phyloP scores from a whole-genome alignment of 2,113 vertebrate genomes.

The Pterocles orientalis region DNA sequence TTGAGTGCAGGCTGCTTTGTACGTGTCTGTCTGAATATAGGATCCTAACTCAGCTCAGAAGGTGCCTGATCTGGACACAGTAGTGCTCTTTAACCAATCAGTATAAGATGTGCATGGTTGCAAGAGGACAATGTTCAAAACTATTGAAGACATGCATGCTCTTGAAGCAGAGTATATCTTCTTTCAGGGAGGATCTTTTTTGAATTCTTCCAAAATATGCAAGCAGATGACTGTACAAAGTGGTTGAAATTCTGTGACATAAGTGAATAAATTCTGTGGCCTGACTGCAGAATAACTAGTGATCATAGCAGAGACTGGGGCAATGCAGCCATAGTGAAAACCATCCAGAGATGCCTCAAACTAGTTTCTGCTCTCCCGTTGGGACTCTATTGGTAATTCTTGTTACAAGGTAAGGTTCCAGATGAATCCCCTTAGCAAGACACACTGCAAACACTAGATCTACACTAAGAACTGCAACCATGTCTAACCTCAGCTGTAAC shows the following conservation, averaged over 20 bases:
- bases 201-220: background rate
- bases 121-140: background rate
- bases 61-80: background rate
- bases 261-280: background rate
- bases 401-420: background rate
- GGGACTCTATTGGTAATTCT: background rate
- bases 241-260: background rate
- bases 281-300: background rate
- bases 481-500: background rate
- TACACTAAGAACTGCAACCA: background rate
- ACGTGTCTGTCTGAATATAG: rapidly evolving
- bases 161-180: background rate
- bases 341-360: background rate
- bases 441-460: background rate
- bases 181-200: background rate
- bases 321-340: background rate
- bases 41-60: background rate
- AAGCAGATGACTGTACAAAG: background rate
- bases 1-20: background rate
- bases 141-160: background rate
- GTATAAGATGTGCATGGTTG: rapidly evolving
- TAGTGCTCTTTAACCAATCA: background rate
- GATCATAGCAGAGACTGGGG: background rate
- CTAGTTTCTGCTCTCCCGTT: background rate
- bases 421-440: background rate